A percentile compares a stretch with the other conserved stretches of the same genome.
phyloP scores from a whole-genome alignment of 2,113 vertebrate species.

The Carassius carassius region DNA sequence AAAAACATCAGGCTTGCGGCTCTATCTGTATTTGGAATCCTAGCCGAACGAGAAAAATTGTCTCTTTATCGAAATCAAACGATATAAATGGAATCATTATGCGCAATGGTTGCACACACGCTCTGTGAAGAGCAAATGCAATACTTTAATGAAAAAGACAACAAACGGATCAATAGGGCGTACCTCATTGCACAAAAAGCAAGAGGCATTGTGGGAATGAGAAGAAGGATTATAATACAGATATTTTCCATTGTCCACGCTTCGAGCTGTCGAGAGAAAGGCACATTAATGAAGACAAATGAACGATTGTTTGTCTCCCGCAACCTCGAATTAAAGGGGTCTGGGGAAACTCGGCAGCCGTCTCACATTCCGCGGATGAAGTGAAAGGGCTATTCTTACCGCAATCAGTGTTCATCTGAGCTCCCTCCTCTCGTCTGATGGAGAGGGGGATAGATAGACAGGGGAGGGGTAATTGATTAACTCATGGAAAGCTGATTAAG shows the following conservation, averaged over 20 bases:
- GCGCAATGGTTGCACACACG: conserved; percentile 40
- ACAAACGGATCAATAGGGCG: conserved; percentile 45
- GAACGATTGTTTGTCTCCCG: conserved; percentile 24
- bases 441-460: conserved; percentile 21
- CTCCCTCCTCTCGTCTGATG: neutral
- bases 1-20: conserved; percentile 41
- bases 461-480: conserved; percentile 45
- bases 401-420: conserved; percentile 28
- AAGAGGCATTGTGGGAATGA: conserved; percentile 15
- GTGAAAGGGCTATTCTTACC: conserved; percentile 12
- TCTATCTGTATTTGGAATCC: conserved; percentile 30
- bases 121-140: conserved; percentile 22
- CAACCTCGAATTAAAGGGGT: conserved; percentile 21
- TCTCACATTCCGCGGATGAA: neutral
- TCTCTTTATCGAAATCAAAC: conserved; percentile 41
- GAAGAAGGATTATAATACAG: conserved; percentile 48
- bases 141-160: conserved; percentile 46
- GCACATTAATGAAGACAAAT: conserved; percentile 44
- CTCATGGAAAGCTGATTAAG: conserved; percentile 51
- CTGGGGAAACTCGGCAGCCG: neutral
- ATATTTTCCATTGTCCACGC: conserved; percentile 48
- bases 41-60: neutral
- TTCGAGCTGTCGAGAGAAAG: conserved; percentile 31
- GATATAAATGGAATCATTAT: conserved; percentile 50
- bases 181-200: conserved; percentile 51